phyloP scores from a whole-genome alignment of 2,797 vertebrate species.

The Echeneis naucrates region DNA sequence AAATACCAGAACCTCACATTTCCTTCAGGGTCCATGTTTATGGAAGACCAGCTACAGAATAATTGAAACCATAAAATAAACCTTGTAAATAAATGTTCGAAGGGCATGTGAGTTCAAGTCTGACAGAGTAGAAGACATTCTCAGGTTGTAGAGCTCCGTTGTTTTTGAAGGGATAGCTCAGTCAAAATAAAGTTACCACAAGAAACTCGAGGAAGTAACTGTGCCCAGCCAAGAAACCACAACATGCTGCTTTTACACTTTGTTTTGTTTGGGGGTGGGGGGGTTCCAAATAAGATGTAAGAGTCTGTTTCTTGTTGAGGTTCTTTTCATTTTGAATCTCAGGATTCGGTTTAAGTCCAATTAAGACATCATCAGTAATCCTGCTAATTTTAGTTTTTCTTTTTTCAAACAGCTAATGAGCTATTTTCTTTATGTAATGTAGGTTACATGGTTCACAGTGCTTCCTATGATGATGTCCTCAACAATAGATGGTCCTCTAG shows the following conservation, averaged over 20 bases:
- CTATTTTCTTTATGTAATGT: slow-evolving; percentile 8
- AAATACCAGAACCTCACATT: slow-evolving; percentile 33
- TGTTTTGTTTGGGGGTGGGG: slow-evolving; percentile 10
- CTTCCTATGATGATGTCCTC: slow-evolving; percentile 96
- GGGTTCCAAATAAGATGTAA: background rate
- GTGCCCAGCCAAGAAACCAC: background rate
- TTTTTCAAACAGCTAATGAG: background rate
- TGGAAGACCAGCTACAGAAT: slow-evolving; percentile 27
- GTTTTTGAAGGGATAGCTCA: slow-evolving; percentile 1
- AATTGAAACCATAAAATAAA: slow-evolving; percentile 3
- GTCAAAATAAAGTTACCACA: slow-evolving; percentile 1
- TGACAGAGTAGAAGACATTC: background rate
- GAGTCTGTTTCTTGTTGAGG: background rate
- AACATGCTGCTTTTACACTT: slow-evolving; percentile 1
- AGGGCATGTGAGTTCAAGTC: background rate
- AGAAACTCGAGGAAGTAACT: slow-evolving; percentile 5
- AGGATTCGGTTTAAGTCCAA: background rate
- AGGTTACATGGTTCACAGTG: slow-evolving; percentile 98
- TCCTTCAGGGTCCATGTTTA: slow-evolving; percentile 4
- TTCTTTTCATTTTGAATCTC: background rate
- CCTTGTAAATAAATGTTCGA: background rate
- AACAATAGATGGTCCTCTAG: slow-evolving; percentile 95
- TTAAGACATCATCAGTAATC: background rate
- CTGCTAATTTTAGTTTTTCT: background rate
- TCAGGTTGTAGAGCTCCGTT: background rate